Evolutionary conservation across 2,888 invertebrate genomes (phyloP).

Genomic region (Scelioninae gen. 2): DNA sequence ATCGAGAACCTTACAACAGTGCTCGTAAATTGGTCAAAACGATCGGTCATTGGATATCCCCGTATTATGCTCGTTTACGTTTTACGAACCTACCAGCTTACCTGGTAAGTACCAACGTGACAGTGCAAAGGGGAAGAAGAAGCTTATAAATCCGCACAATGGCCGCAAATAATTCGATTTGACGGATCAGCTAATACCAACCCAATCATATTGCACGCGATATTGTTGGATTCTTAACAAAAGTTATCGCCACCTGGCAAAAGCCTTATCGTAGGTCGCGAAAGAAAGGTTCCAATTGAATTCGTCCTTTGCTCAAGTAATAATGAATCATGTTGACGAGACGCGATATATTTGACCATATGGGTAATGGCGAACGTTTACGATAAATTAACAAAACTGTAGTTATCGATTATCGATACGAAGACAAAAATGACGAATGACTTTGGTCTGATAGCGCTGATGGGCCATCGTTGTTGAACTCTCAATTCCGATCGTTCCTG

Average conservation of each 20-base stretch:
- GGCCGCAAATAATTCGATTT: conserved; percentile 30
- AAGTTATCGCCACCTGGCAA: no score
- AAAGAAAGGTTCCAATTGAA: conserved; percentile 4
- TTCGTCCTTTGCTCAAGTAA: no score
- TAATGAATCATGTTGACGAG: no score
- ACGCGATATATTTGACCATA: no score
- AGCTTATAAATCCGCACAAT: conserved; percentile 14
- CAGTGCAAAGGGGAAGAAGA: conserved; percentile 15
- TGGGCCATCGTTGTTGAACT: conserved; percentile 18
- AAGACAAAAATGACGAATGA: no score
- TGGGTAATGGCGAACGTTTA: no score
- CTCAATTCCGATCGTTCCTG: conserved; percentile 23
- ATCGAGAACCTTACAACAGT: background rate
- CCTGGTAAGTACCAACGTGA: conserved; percentile 16
- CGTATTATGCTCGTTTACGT: conserved; percentile 14
- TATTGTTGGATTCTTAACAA: no score
- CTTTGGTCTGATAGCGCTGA: no score
- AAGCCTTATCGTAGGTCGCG: background rate
- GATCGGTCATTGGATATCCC: conserved; percentile 8
- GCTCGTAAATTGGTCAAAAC: conserved; percentile 22
- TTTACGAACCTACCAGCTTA: conserved; percentile 11
- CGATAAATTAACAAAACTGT: no score
- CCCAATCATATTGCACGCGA: conserved; percentile 8
- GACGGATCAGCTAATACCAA: conserved; percentile 7
- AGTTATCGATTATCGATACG: no score